Base-by-base conservation (phyloP, 2,888 invertebrate species). In the Onchidella celtica region DNA sequence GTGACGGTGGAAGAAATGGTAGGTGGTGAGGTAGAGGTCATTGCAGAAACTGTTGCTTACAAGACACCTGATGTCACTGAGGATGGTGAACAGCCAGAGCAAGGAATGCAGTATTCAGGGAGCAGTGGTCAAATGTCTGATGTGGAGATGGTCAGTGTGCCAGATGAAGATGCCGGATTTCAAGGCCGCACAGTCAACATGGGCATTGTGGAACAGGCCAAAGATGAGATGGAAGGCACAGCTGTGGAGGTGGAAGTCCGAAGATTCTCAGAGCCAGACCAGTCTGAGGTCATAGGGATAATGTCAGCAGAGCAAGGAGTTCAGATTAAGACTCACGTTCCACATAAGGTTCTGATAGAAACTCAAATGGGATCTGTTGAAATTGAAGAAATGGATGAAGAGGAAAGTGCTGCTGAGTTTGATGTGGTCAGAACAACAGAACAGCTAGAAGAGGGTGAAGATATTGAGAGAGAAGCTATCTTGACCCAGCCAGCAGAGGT, bases 201-300 rank as follows among this genome's bases (percentile, higher is more conserved):
- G 36, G 83, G 38, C 36, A 72, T 79, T 72, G 79, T 83, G 47
- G 47, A 72, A 24, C 69, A 76, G 59, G 83, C 83, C 14, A 68
- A 66, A 29, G 78, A 77, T 27, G 79, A 83, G 63, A 79, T 83
- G 81, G 82, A 79, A 69, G 81, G 79, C 3, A 79, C 74, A 36
- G 78, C 80, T 27, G 57, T 74, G 6, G 80, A 82, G 38, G 72
- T 79, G 4, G 76, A 65, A 40, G 75, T 82, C 11, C 47, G 21
- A 32, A 72, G 82, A 38, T 81, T 73, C 21, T 38, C 82, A n/a
- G 69, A 70, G 9, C 6, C 73, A 17, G 74, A 78, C 55, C 68
- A 78, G 38, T 68, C 63, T 21, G 55, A 24, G 21, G 32, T 4
- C 17, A 38, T 61, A 61, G 36, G 9, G 14, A 27, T 40, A 40